Percentiles rank a stretch among this genome's conserved stretches.
Evolutionary conservation across 1,140 invertebrate species (phyloP).

Genomic region (Leptopilina clavipes): DNA sequence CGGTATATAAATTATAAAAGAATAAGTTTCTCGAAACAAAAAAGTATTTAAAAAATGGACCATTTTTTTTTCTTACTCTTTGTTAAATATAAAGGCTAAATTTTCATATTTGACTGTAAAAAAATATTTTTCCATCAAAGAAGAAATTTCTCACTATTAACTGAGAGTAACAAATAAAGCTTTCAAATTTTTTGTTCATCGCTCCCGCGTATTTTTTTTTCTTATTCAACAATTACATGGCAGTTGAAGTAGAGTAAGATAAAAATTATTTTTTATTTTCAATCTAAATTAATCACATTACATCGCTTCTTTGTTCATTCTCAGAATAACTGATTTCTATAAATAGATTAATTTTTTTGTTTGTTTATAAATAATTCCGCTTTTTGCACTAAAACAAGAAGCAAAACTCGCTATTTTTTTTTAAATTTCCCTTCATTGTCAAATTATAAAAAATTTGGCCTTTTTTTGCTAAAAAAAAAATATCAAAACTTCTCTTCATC

Average conservation of each 20-base stretch:
- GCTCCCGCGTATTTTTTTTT: neutral
- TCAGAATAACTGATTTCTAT: neutral
- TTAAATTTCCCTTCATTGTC: too few species aligned
- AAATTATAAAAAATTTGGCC: too few species aligned
- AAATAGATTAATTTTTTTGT: neutral
- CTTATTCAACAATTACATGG: neutral
- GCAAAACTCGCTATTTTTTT: neutral
- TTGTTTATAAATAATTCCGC: neutral
- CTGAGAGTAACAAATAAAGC: too few species aligned
- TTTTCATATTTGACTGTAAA: neutral
- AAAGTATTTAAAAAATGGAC: neutral
- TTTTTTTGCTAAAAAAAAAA: too few species aligned
- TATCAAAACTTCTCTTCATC: too few species aligned
- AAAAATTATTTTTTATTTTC: constrained; percentile 11
- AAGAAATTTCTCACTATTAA: too few species aligned
- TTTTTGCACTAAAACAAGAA: neutral
- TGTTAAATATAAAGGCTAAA: neutral
- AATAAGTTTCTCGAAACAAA: neutral
- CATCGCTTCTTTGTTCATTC: neutral
- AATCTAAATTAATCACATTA: constrained; percentile 8
- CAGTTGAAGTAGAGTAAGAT: neutral
- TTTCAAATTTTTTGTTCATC: neutral
- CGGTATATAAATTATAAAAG: neutral
- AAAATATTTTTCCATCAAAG: constrained; percentile 29
- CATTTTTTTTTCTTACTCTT: neutral